Conservation (phyloP, 1,140 invertebrate genomes). For the Druon quercuslanigerum region DNA sequence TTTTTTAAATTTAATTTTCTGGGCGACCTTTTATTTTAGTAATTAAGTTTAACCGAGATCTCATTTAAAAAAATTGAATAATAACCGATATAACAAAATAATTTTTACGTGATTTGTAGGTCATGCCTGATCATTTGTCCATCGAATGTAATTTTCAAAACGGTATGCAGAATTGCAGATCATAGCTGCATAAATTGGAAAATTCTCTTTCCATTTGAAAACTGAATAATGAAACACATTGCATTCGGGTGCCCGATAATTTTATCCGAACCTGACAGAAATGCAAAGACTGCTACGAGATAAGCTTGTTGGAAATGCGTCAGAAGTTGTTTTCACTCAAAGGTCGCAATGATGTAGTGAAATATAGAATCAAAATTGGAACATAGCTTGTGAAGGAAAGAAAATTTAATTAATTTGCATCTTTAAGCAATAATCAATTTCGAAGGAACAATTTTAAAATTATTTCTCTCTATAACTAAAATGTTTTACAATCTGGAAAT, state of each 20-base stretch:
- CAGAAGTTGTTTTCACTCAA: constrained; percentile 4
- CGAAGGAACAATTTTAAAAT: no score
- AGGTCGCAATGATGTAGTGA: no score
- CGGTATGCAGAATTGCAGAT: not conserved
- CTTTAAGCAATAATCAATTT: no score
- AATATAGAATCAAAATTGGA: no score
- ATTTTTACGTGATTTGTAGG: not conserved
- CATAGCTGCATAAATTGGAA: not conserved
- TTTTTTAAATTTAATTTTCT: no score
- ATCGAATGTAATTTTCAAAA: not conserved
- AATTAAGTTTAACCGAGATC: no score
- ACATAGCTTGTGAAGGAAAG: no score
- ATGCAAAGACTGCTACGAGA: not conserved
- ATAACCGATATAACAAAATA: not conserved
- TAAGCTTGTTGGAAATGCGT: constrained; percentile 26
- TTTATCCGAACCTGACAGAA: not conserved
- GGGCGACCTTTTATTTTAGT: no score
- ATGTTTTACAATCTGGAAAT: no score
- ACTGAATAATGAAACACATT: constrained; percentile 1
- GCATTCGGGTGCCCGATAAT: not conserved
- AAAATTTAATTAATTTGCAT: no score
- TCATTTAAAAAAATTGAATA: no score
- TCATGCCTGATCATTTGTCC: not conserved
- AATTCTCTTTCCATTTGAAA: constrained; percentile 3
- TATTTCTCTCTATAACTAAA: no score